A percentile compares a stretch with the other conserved stretches of the same genome.
Conservation (phyloP, 2,888 invertebrate species). For the Geophilus truncorum region DNA sequence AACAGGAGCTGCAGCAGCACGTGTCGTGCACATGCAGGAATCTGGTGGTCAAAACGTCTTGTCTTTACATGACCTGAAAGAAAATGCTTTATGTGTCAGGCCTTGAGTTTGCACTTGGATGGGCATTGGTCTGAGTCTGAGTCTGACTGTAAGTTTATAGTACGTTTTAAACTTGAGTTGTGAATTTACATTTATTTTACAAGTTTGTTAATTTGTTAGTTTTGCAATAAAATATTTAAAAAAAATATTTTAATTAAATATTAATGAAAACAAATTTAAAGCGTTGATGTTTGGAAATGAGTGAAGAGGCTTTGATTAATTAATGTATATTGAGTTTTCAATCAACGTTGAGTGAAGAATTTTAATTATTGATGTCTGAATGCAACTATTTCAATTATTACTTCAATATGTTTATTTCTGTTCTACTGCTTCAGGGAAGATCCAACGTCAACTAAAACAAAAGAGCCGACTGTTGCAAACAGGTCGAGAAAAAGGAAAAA, state of each 20-base stretch:
- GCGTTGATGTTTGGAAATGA: too few relatives aligned
- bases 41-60: constrained; percentile 12
- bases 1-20: constrained; percentile 2
- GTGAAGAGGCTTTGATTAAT: too few relatives aligned
- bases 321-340: too few relatives aligned
- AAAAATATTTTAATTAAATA: too few relatives aligned
- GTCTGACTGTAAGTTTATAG: too few relatives aligned
- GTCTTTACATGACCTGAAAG: not conserved
- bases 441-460: not conserved
- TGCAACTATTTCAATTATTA: too few relatives aligned
- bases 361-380: not conserved
- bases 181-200: too few relatives aligned
- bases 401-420: not conserved
- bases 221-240: too few relatives aligned
- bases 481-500: not conserved
- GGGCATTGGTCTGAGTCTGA: not conserved
- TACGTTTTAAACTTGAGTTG: too few relatives aligned
- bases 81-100: not conserved
- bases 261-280: too few relatives aligned
- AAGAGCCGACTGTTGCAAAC: not conserved
- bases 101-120: too few relatives aligned
- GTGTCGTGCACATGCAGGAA: constrained; percentile 7
- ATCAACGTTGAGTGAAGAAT: not conserved
- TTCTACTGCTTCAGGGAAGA: not conserved
- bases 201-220: too few relatives aligned